Conservation (phyloP, 2,797 vertebrate genomes). For the Phrynocephalus guinanensis region DNA sequence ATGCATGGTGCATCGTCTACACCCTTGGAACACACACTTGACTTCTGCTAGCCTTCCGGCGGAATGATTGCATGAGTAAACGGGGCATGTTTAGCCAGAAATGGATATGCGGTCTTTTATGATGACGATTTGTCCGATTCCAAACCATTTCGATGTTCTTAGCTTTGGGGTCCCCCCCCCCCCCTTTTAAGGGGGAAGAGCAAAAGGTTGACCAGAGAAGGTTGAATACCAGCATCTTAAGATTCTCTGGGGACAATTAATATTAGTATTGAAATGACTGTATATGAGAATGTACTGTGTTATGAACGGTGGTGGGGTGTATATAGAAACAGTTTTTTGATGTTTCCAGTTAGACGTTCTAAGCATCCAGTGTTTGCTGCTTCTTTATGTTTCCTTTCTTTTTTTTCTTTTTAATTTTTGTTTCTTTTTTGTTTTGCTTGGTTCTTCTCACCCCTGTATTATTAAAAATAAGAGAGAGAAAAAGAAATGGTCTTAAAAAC, state of each 20-base stretch:
- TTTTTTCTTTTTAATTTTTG: no score
- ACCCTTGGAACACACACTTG: constrained; percentile 33
- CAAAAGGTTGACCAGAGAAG: constrained; percentile 68
- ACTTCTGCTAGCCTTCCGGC: constrained; percentile 33
- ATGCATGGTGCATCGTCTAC: constrained; percentile 27
- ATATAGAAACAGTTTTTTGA: constrained; percentile 48
- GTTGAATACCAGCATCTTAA: constrained; percentile 14
- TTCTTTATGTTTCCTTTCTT: no score
- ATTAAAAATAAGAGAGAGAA: neutral
- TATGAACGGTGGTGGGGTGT: constrained; percentile 50
- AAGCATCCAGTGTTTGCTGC: constrained; percentile 20
- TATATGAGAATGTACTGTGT: constrained; percentile 61
- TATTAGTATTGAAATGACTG: constrained; percentile 67
- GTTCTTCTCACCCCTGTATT: constrained; percentile 42
- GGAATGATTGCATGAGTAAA: constrained; percentile 38
- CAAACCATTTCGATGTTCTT: constrained; percentile 55
- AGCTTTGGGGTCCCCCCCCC: constrained; percentile 47
- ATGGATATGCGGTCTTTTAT: neutral
- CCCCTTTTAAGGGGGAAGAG: constrained; percentile 38
- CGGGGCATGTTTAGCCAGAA: constrained; percentile 38
- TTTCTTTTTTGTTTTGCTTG: constrained; percentile 32
- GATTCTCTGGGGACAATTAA: neutral
- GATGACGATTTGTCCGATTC: constrained; percentile 48
- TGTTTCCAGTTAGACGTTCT: constrained; percentile 34
- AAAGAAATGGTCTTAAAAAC: constrained; percentile 26